Evolutionary conservation across 2,113 vertebrate species (phyloP), one percentile per base, ranked within the genome.

Genomic region (Lutjanus erythropterus): DNA sequence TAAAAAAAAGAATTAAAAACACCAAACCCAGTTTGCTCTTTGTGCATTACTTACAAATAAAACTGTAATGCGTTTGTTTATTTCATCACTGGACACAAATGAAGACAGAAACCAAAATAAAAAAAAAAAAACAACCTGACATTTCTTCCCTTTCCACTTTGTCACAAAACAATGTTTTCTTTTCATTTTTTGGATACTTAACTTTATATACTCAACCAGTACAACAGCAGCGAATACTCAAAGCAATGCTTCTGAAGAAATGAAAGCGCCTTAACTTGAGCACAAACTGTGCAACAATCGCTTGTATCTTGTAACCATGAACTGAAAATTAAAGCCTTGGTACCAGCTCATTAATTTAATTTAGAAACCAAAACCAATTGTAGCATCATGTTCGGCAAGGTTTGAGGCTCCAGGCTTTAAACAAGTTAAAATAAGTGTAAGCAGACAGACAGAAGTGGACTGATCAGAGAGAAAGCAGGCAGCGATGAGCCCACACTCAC

Each of bases 21-120:
- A 66, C 37, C 29, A 66, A 6, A 42, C 1, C 5, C 47, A n/a
- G 9, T 41, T 58, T 35, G 56, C 2, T 50, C 39, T 67, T 58
- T 60, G n/a, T 69, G 84, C 84, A 81, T 85, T 84, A 88, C 71
- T 66, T 81, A 42, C 25, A 88, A 88, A 89, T 80, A 46, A 88
- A 92, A 88, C 29, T 16, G 75, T 61, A 90, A 91, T 80, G 83
- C 67, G 37, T 81, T 55, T 47, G 46, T 96, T 97, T 98, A 97
- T 97, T 94, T 94, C 80, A 94, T 90, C 94, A 96, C 91, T 94
- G 92, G 90, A 95, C 96, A 96, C 90, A 95, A 94, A 90, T 91
- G 62, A 90, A 75, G 94, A 94, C 89, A 85, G 39, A 87, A 89
- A 37, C 93, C 93, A 90, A 90, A 92, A 87, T 53, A 42, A 72